Conservation (phyloP, 1,140 invertebrate genomes). For the Psilanteris sp. region DNA sequence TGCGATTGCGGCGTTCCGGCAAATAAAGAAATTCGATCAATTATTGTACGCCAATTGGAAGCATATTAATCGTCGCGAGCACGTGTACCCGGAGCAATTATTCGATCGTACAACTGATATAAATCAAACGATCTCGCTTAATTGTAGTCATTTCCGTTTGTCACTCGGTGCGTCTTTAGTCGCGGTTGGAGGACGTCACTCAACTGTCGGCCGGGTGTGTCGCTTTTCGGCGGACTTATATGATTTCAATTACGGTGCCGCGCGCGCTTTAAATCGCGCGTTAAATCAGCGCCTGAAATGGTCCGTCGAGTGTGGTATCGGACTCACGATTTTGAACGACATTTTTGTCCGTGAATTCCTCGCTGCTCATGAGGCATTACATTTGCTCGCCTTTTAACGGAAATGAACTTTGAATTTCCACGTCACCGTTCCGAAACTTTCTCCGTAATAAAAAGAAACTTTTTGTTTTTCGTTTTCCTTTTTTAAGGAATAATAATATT, state of each 20-base stretch:
- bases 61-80: slow-evolving; percentile 38
- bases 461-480: slow-evolving; percentile 1
- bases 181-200: slow-evolving; percentile 51
- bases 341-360: no score
- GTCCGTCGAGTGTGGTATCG: no score
- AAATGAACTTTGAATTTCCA: slow-evolving; percentile 34
- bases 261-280: no score
- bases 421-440: slow-evolving; percentile 40
- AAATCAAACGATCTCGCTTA: slow-evolving; percentile 36
- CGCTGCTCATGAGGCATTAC: no score
- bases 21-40: slow-evolving; percentile 46
- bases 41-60: slow-evolving; percentile 7
- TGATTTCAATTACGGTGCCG: no score
- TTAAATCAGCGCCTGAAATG: no score
- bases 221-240: no score
- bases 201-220: slow-evolving; percentile 34
- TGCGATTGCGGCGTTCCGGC: not conserved
- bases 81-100: slow-evolving; percentile 50
- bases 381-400: no score
- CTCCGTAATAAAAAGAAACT: slow-evolving; percentile 20
- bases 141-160: slow-evolving; percentile 36
- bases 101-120: slow-evolving; percentile 40
- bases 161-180: slow-evolving; percentile 18
- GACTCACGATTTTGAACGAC: no score
- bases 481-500: slow-evolving; percentile 12